Percentiles rank a stretch among this genome's conserved stretches.
phyloP scores from a whole-genome alignment of 37 sponge, comb jelly and placozoan genomes.

The Ephydatia muelleri region DNA sequence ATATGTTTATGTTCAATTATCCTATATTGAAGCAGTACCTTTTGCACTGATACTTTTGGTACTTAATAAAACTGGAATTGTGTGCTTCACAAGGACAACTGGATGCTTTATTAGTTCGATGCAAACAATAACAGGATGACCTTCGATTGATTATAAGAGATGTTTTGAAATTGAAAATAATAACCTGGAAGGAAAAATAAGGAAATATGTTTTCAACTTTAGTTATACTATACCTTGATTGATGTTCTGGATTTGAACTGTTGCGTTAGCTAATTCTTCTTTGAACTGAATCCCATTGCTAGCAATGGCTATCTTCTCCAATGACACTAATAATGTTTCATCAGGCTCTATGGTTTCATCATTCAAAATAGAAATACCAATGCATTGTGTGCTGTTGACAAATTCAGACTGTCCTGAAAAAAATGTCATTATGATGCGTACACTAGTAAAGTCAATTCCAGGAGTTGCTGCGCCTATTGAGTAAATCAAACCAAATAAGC shows the following conservation, averaged over 20 bases:
- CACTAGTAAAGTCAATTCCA: neutral
- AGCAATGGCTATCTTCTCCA: neutral
- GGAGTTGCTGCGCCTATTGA: neutral
- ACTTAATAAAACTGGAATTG: too few relatives aligned
- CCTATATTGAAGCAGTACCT: too few relatives aligned
- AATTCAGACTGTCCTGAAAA: neutral
- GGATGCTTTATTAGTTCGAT: too few relatives aligned
- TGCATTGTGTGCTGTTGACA: neutral
- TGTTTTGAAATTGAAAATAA: too few relatives aligned
- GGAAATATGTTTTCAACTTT: too few relatives aligned
- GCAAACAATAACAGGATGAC: too few relatives aligned
- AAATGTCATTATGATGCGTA: neutral
- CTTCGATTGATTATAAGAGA: too few relatives aligned
- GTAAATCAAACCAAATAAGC: too few relatives aligned
- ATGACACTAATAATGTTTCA: neutral
- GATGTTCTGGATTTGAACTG: neutral
- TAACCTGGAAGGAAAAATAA: too few relatives aligned
- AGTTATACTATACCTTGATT: neutral
- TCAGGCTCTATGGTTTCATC: neutral
- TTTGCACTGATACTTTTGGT: too few relatives aligned
- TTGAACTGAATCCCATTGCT: neutral
- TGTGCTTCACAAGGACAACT: too few relatives aligned
- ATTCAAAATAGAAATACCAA: neutral
- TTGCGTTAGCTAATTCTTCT: neutral
- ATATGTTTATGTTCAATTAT: too few relatives aligned